Evolutionary conservation across 2,888 invertebrate genomes (phyloP).

Genomic region (Aporophyla lueneburgensis): DNA sequence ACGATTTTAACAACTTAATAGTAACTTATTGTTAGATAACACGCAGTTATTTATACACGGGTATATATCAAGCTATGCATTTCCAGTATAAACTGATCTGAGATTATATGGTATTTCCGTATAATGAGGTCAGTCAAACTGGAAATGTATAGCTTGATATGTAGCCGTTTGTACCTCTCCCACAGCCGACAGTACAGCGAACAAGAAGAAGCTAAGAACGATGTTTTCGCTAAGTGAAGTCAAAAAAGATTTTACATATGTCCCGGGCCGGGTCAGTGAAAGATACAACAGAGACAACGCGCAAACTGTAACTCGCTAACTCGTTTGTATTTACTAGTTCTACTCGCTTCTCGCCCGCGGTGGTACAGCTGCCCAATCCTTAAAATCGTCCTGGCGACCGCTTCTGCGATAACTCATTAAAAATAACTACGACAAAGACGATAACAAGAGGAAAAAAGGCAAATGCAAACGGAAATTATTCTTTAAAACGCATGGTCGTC

Average conservation of each 20-base stretch:
- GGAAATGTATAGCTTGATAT: too few species aligned
- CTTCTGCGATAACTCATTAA: conserved; percentile 25
- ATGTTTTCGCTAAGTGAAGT: not conserved
- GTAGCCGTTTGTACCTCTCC: not conserved
- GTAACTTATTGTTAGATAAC: conserved; percentile 14
- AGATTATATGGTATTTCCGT: too few species aligned
- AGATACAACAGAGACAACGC: too few species aligned
- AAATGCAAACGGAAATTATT: conserved; percentile 7
- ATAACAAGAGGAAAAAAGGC: conserved; percentile 18
- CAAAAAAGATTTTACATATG: not conserved
- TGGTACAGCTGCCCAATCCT: not conserved
- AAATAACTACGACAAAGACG: not conserved
- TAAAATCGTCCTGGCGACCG: not conserved
- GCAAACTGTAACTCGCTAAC: not conserved
- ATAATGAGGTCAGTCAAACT: too few species aligned
- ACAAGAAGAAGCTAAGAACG: not conserved
- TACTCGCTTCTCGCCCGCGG: not conserved
- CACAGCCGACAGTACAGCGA: not conserved
- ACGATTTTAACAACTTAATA: conserved; percentile 17
- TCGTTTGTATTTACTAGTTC: not conserved
- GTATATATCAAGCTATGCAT: too few species aligned
- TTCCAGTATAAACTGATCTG: too few species aligned
- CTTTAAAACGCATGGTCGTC: not conserved
- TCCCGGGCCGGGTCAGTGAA: not conserved
- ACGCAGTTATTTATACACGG: too few species aligned